Conservation (phyloP, 1,140 invertebrate genomes). For the Helicoverpa zea region DNA sequence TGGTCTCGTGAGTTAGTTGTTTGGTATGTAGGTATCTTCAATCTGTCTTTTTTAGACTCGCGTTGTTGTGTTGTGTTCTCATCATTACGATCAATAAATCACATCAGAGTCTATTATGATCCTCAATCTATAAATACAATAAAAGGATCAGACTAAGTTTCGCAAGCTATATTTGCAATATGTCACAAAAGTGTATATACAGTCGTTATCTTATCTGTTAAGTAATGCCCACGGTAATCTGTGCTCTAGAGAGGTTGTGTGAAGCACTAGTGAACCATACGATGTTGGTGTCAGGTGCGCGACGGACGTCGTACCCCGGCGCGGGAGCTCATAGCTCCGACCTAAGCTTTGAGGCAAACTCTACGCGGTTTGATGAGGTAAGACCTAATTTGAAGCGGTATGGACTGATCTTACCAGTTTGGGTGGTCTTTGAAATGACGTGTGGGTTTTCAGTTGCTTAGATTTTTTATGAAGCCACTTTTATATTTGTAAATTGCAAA, state of each 20-base stretch:
- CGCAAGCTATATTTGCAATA: conserved; percentile 51
- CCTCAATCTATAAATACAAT: conserved; percentile 8
- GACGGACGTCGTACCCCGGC: conserved; percentile 69
- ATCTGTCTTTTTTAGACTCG: no score
- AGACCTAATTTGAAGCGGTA: conserved; percentile 2
- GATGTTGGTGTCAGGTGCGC: conserved; percentile 78
- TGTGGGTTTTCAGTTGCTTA: background rate
- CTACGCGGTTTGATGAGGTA: conserved; percentile 64
- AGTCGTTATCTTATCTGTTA: conserved; percentile 66
- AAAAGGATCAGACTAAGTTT: conserved; percentile 12
- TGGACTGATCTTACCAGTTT: background rate
- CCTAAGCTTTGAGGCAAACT: conserved; percentile 28
- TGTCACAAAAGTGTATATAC: conserved; percentile 48
- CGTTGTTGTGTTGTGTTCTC: no score
- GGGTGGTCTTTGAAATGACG: background rate
- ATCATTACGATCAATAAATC: background rate
- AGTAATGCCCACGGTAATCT: conserved; percentile 57
- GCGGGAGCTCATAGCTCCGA: conserved; percentile 56
- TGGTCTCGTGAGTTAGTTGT: no score
- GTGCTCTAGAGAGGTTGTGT: conserved; percentile 50
- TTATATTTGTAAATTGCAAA: no score
- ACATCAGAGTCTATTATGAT: background rate
- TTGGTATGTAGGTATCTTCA: no score
- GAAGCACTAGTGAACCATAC: conserved; percentile 52
- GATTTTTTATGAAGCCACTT: no score